A percentile compares a stretch with the other conserved stretches of the same genome.
phyloP scores from a whole-genome alignment of 1,140 invertebrate genomes.

The Maniola jurtina region DNA sequence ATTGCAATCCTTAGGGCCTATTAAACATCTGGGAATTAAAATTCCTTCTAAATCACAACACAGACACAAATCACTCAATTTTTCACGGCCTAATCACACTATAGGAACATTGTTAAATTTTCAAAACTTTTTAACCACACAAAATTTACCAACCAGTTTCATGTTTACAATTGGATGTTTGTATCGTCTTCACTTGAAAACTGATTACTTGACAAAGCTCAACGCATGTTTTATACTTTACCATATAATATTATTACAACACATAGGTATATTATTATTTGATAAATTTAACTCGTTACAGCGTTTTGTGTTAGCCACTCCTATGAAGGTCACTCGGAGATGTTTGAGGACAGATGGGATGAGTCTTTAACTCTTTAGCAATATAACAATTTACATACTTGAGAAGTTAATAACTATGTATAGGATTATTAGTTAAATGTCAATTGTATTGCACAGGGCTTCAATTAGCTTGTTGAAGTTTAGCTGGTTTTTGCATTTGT shows the following conservation, averaged over 20 bases:
- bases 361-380: conserved; percentile 38
- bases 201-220: conserved; percentile 40
- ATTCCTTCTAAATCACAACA: conserved; percentile 9
- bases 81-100: background rate
- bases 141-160: conserved; percentile 40
- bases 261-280: conserved; percentile 43
- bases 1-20: too few relatives aligned
- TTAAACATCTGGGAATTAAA: background rate
- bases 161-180: conserved; percentile 28
- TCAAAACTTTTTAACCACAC: background rate
- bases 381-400: conserved; percentile 36
- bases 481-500: background rate
- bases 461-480: background rate
- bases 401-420: conserved; percentile 23
- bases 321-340: conserved; percentile 44
- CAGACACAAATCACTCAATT: background rate
- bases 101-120: background rate
- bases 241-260: conserved; percentile 51
- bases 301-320: conserved; percentile 53
- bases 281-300: conserved; percentile 48
- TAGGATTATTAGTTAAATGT: conserved; percentile 11
- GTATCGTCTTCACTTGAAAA: conserved; percentile 37
- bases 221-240: conserved; percentile 57
- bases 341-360: conserved; percentile 46
- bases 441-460: conserved; percentile 4